Evolutionary conservation across 2,797 vertebrate species (phyloP).

Genomic region (Chromobotia macracanthus): DNA sequence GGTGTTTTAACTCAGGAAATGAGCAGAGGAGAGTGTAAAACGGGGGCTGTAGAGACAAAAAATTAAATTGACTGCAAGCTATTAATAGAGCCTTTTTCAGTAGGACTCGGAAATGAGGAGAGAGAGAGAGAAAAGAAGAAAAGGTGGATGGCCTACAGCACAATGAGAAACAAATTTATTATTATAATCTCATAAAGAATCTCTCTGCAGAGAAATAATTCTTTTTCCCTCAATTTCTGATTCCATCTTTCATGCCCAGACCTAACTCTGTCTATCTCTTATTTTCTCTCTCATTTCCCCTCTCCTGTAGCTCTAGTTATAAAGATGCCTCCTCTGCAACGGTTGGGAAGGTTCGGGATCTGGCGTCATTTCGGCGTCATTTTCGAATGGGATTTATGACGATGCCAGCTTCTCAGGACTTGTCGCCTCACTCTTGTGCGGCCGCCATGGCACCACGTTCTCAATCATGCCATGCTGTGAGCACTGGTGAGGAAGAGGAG

Average conservation of each 20-base stretch:
- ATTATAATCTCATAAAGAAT: slow-evolving; percentile 40
- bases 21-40: slow-evolving; percentile 36
- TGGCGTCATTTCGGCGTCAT: slow-evolving; percentile 89
- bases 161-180: slow-evolving; percentile 27
- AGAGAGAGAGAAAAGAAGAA: slow-evolving; percentile 22
- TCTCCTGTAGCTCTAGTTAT: slow-evolving; percentile 69
- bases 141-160: slow-evolving; percentile 31
- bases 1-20: slow-evolving; percentile 36
- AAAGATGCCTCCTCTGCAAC: slow-evolving; percentile 80
- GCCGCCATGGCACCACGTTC: slow-evolving; percentile 91
- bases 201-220: slow-evolving; percentile 12
- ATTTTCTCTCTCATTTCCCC: too few species aligned
- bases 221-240: not conserved
- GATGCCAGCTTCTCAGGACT: slow-evolving; percentile 93
- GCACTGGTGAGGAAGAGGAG: slow-evolving; percentile 76
- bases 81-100: slow-evolving; percentile 49
- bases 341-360: slow-evolving; percentile 84
- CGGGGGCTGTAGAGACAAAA: slow-evolving; percentile 37
- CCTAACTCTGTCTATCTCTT: not conserved
- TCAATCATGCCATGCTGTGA: slow-evolving; percentile 91
- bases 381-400: slow-evolving; percentile 97
- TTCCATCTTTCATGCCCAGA: slow-evolving; percentile 16
- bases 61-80: slow-evolving; percentile 52
- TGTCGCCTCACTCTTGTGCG: slow-evolving; percentile 90
- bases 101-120: not conserved